Percentiles rank a stretch among this genome's conserved stretches.
These are phyloP conservation scores for Okamejei kenojei DNA, from an alignment of 2,797 vertebrate species.

Conservation along the genomic window DNA sequence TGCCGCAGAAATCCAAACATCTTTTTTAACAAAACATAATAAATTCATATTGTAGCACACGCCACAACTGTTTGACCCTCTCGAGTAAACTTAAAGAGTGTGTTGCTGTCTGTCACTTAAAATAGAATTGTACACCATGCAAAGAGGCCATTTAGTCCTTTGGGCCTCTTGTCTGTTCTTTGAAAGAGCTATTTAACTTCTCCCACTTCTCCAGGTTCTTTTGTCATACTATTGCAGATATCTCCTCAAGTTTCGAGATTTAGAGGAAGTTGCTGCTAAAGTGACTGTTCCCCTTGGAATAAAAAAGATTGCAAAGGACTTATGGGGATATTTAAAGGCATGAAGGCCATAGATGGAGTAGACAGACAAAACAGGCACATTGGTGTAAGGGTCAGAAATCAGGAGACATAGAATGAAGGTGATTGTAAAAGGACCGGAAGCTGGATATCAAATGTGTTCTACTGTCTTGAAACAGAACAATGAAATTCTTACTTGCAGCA, in stretches of 20 bases:
- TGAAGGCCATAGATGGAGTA: too few species aligned
- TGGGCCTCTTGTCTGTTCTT: not conserved
- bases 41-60: not conserved
- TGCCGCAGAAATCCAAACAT: not conserved
- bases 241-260: not conserved
- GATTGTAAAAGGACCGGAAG: too few species aligned
- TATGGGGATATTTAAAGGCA: too few species aligned
- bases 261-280: too few species aligned
- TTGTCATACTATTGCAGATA: not conserved
- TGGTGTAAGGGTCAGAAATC: too few species aligned
- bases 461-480: too few species aligned
- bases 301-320: too few species aligned
- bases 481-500: too few species aligned
- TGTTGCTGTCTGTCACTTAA: not conserved
- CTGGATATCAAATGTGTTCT: too few species aligned
- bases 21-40: conserved; percentile 9
- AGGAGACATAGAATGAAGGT: too few species aligned
- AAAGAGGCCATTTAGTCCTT: not conserved
- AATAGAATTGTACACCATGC: not conserved
- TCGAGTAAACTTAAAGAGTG: not conserved
- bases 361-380: too few species aligned
- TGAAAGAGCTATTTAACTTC: not conserved
- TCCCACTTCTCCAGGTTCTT: not conserved
- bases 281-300: too few species aligned
- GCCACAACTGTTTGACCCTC: not conserved